Base-by-base conservation (phyloP, 2,113 vertebrate genomes). In the Crotalus helleri region DNA sequence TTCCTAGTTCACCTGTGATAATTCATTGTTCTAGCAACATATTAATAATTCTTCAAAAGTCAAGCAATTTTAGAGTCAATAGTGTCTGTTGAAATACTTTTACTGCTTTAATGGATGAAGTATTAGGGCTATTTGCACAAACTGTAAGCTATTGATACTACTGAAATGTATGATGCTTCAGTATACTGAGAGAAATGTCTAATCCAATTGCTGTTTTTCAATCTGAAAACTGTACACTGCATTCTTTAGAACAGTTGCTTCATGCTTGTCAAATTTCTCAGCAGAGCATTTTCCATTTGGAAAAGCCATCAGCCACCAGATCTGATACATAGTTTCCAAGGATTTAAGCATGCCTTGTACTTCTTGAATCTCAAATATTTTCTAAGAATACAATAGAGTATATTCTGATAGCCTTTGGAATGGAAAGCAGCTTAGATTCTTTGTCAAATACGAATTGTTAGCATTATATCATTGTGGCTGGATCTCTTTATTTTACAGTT, bases 171-270 rank as follows among this genome's bases (percentile, higher is more conserved):
- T 96, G 94, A 94, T 92, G 49, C 86, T 92, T 33, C 87, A 88
- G 74, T 94, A 17, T 2, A 90, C 51, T 96, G 49, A 90, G 46
- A 19, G 95, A 91, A 95, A 95, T 93, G 94, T 95, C 87, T 59
- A 39, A 93, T 98, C 94, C 97, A 98, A 97, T 97, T 98, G 97
- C 91, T 6, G 87, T 95, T 96, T 96, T 97, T 97, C 95, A 92
- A 91, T 96, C 97, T 97, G 97, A 97, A 98, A 97, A 97, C 94
- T 96, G 96, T 96, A 97, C 97, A 95, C 96, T 88, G 29, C 98
- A 98, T 98, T 98, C 98, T 97, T 98, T 94, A 93, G 95, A 98
- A 97, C 98, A 98, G 98, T 98, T 98, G 97, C 94, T 97, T 96
- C 95, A 69, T 96, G 96, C 97, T 97, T 96, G 97, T 97, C 93